Base-by-base conservation (phyloP, 2,797 vertebrate species). In the Ctenochaetus hawaiiensis region DNA sequence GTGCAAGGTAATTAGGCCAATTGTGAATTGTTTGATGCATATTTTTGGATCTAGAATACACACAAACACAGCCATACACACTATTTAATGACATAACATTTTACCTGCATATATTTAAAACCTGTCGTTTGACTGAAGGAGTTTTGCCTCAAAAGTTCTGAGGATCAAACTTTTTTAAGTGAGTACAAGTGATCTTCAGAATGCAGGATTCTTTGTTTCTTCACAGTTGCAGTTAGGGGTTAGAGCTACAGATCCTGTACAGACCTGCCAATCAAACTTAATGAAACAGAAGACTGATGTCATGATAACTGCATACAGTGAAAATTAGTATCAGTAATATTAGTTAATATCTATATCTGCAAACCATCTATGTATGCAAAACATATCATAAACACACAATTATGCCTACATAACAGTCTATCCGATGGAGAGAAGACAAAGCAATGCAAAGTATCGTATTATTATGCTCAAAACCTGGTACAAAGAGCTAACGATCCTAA, bases 1-100 rank as follows among this genome's bases (percentile, higher is more conserved):
- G 58, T 66, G 65, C 60, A 77, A 80, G 81, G 75, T 83, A 92
- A 92, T 92, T 87, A 90, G 86, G 78, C 88, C 80, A 92, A 69
- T 79, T 72, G 54, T 49, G 65, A 71, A 67, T 64, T 49, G 62
- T 72, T 78, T 26, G 51, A 72, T 67, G 60, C 63, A 78, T 67
- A 72, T 75, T 80, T 37, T 71, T 16, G 68, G n/a, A 43, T 43
- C 5, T 63, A 22, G 20, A 34, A 30, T 9, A 60, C 1, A 30
- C 53, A 47, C 18, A 30, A 53, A 51, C 17, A 44, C 30, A 52
- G 4, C 49, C 49, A 74, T 20, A 73, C 53, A 80, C 44, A 62
- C 47, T 57, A 17, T 13, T 48, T 26, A 1, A 51, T 58, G 30
- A 67, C 39, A 17, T 7, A 43, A 70, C 17, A 17, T 53, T 69